These are phyloP conservation scores for Tinea semifulvella DNA, from an alignment of 2,888 invertebrate genomes.

Conservation along the genomic window DNA sequence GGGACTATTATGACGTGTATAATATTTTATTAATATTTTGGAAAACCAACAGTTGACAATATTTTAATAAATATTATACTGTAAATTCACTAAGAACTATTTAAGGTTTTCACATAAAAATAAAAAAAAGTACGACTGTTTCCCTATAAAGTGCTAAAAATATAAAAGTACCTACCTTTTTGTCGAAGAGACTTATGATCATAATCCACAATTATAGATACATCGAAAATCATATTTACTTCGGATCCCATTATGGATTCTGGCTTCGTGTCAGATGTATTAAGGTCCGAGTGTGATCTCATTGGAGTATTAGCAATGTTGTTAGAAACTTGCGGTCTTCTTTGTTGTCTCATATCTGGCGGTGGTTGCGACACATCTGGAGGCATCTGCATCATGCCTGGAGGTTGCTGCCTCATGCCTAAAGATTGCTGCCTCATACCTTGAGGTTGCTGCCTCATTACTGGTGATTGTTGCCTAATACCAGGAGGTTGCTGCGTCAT, in stretches of 20 bases:
- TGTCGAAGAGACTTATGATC: slow-evolving; percentile 69
- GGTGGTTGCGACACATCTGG: slow-evolving; percentile 12
- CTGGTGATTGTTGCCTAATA: slow-evolving; percentile 19
- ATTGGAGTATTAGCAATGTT: slow-evolving; percentile 14
- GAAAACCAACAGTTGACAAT: too few species aligned
- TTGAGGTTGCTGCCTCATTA: slow-evolving; percentile 16
- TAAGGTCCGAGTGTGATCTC: slow-evolving; percentile 16
- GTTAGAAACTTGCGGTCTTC: slow-evolving; percentile 15
- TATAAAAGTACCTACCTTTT: too few species aligned
- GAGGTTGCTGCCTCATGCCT: slow-evolving; percentile 16
- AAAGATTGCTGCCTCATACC: slow-evolving; percentile 16
- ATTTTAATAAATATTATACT: too few species aligned
- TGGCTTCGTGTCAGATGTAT: neutral
- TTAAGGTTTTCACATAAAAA: too few species aligned
- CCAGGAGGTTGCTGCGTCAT: slow-evolving; percentile 15
- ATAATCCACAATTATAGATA: slow-evolving; percentile 75
- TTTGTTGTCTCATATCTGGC: slow-evolving; percentile 15
- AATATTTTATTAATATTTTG: too few species aligned
- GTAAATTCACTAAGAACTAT: too few species aligned
- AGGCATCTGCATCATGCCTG: slow-evolving; percentile 12
- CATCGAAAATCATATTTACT: slow-evolving; percentile 5
- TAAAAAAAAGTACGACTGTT: slow-evolving; percentile 12
- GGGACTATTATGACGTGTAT: too few species aligned
- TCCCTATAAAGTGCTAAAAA: too few species aligned
- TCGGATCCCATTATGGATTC: neutral